A percentile compares a stretch with the other conserved stretches of the same genome.
phyloP scores from a whole-genome alignment of 92 coral and sea anemone species.

The Pocillopora grandis region DNA sequence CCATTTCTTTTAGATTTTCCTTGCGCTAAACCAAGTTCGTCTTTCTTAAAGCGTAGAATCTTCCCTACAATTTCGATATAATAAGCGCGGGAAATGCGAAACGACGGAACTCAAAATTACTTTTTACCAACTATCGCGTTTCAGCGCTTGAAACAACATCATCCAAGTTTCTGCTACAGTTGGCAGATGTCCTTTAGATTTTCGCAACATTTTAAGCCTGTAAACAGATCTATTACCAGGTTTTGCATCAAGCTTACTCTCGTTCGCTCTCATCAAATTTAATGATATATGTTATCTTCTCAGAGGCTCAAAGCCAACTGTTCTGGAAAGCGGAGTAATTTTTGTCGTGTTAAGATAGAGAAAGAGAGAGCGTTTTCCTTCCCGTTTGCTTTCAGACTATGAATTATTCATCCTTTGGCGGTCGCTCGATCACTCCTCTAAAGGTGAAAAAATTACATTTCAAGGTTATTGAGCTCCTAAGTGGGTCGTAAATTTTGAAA shows the following conservation, averaged over 20 bases:
- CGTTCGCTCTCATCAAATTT: background rate
- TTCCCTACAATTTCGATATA: background rate
- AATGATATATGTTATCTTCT: background rate
- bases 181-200: constrained; percentile 17
- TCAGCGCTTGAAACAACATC: constrained; percentile 8
- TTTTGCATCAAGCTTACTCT: background rate
- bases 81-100: background rate
- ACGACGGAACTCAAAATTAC: constrained; percentile 8
- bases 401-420: constrained; percentile 32
- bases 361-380: constrained; percentile 10
- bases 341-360: constrained; percentile 18
- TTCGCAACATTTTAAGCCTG: constrained; percentile 3
- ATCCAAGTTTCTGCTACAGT: constrained; percentile 4
- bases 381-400: constrained; percentile 10
- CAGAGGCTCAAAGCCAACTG: background rate
- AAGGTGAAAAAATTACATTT: constrained; percentile 8
- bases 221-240: background rate
- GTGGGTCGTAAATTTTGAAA: constrained; percentile 6
- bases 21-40: background rate
- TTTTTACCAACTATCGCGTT: background rate
- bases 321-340: constrained; percentile 4
- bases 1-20: background rate
- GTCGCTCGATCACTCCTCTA: background rate
- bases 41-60: background rate
- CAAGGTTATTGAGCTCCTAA: constrained; percentile 35